Evolutionary conservation across 2,797 vertebrate species (phyloP).

Genomic region (Ctenopoma multispine): DNA sequence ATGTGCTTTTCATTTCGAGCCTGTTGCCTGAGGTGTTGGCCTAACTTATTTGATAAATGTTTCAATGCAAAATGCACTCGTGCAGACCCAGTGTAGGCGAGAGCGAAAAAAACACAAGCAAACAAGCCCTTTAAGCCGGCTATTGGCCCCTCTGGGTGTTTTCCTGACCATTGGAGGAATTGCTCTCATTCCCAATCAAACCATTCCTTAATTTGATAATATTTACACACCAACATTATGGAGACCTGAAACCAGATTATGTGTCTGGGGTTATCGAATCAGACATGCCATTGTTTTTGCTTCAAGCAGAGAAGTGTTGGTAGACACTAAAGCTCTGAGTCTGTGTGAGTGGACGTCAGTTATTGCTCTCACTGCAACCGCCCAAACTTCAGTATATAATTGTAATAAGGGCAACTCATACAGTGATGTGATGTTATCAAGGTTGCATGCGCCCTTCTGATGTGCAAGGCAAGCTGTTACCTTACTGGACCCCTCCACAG

Average conservation of each 20-base stretch:
- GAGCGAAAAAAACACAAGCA: conserved; percentile 20
- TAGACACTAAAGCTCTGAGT: conserved; percentile 47
- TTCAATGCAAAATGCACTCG: conserved; percentile 73
- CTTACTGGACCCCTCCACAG: conserved; percentile 68
- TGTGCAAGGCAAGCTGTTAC: conserved; percentile 58
- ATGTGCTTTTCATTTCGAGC: conserved; percentile 79
- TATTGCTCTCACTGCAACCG: conserved; percentile 31
- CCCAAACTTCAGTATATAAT: conserved; percentile 32
- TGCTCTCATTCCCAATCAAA: conserved; percentile 58
- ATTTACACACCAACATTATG: conserved; percentile 64
- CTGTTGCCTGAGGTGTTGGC: conserved; percentile 68
- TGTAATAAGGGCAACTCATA: conserved; percentile 23
- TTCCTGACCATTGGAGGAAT: conserved; percentile 61
- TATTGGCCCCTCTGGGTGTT: conserved; percentile 57
- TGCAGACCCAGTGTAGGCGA: conserved; percentile 29
- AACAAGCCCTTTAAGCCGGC: conserved; percentile 44
- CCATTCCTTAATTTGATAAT: conserved; percentile 63
- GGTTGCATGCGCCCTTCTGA: conserved; percentile 49
- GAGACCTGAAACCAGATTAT: conserved; percentile 66
- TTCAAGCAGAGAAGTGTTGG: conserved; percentile 39
- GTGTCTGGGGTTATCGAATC: conserved; percentile 63
- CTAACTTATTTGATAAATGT: conserved; percentile 73
- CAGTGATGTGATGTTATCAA: conserved; percentile 57
- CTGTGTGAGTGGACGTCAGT: conserved; percentile 27
- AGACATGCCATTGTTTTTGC: conserved; percentile 53